phyloP scores from a whole-genome alignment of 2,113 vertebrate species.

The Malaclemys terrapin region DNA sequence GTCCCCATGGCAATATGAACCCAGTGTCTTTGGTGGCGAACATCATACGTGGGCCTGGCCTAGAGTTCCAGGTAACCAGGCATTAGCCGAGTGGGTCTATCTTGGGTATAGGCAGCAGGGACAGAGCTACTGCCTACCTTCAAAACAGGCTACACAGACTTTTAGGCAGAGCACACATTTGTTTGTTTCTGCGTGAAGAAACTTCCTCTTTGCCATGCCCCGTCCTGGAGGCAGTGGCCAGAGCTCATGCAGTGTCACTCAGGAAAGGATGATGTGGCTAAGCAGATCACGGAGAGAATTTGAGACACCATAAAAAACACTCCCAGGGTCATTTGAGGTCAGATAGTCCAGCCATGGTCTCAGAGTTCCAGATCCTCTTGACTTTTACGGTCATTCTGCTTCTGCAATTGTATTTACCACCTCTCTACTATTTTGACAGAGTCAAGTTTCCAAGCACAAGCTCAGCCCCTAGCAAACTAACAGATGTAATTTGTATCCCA shows the following conservation, averaged over 20 bases:
- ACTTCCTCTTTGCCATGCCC: neutral
- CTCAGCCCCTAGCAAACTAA: neutral
- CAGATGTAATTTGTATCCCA: neutral
- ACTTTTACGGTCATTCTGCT: neutral
- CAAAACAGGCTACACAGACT: neutral
- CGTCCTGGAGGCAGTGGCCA: neutral
- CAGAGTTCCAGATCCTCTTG: neutral
- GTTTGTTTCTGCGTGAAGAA: neutral
- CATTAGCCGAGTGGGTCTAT: neutral
- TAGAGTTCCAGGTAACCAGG: neutral
- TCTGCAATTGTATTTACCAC: neutral
- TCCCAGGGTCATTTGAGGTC: neutral
- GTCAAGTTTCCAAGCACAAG: neutral
- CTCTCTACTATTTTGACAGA: neutral
- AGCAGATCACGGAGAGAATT: constrained; percentile 17
- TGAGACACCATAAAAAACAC: neutral
- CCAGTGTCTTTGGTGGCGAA: neutral
- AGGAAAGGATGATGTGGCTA: constrained; percentile 41
- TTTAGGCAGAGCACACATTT: neutral
- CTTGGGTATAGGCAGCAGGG: neutral
- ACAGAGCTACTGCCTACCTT: neutral
- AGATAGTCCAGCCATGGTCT: neutral
- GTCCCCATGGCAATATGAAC: neutral
- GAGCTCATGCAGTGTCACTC: neutral
- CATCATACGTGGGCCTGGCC: neutral